phyloP scores from a whole-genome alignment of 2,797 vertebrate species.

The Falco rusticolus region DNA sequence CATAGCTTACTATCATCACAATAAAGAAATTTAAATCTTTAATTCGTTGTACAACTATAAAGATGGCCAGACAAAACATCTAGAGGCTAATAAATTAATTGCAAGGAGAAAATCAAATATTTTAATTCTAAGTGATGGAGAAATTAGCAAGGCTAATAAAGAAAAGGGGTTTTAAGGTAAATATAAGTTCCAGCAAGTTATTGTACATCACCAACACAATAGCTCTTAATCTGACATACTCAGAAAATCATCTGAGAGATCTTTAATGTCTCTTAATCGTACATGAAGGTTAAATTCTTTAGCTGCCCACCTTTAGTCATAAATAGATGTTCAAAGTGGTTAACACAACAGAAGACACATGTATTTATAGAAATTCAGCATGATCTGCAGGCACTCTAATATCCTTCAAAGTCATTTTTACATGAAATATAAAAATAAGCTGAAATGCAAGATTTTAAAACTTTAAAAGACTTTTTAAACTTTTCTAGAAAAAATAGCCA shows the following conservation, averaged over 20 bases:
- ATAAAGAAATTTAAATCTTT: background rate
- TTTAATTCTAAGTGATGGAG: background rate
- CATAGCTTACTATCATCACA: background rate
- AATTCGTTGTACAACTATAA: background rate
- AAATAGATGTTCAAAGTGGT: slow-evolving; percentile 19
- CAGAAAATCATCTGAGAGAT: background rate
- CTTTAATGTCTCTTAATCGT: background rate
- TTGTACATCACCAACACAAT: background rate
- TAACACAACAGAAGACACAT: slow-evolving; percentile 11
- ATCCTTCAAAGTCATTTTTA: slow-evolving; percentile 26
- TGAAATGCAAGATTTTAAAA: background rate
- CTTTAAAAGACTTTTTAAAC: background rate
- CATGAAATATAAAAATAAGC: background rate
- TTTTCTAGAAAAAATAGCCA: background rate
- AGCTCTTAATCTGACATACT: background rate
- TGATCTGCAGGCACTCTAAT: slow-evolving; percentile 7
- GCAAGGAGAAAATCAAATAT: background rate
- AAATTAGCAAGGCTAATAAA: background rate
- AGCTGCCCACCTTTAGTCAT: background rate
- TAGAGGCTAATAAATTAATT: background rate
- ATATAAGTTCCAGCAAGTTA: background rate
- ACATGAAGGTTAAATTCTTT: slow-evolving; percentile 7
- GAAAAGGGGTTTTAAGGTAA: background rate
- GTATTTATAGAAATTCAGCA: slow-evolving; percentile 24
- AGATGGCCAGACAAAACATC: background rate